Evolutionary conservation across 2,797 vertebrate genomes (phyloP), one percentile per base, ranked within the genome.

Genomic region (Babyrousa celebensis): DNA sequence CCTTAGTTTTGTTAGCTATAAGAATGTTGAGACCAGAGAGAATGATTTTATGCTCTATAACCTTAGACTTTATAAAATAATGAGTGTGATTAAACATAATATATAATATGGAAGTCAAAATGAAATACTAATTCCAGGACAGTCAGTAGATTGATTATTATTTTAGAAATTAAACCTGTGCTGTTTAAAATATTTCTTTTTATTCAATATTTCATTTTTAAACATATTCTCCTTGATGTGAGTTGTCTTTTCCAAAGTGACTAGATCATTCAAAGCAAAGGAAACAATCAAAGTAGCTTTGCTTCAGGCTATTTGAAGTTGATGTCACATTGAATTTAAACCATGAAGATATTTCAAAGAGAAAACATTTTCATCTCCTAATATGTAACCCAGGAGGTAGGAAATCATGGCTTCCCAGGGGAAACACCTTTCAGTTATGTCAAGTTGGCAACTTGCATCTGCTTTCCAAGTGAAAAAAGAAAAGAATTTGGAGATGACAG

Each of bases 241-340:
- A 91, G 86, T 84, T 72, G 0, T 89, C 74, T 94, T 54, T 63
- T 95, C 63, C 67, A 68, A 91, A 95, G 91, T 94, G 84, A 94
- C 94, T 84, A 79, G 77, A 94, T 88, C 84, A 78, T 60, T 89
- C 94, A 91, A 86, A n/a, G 65, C 65, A 88, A 96, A 11, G 7
- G 9, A 86, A 68, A 92, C 9, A 95, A 58, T 95, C 93, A 83
- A 84, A 97, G 80, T 75, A 65, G 18, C 11, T 95, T 91, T 89
- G 84, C 67, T 54, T 63, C 85, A 68, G 94, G 92, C 85, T 97
- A 77, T 97, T 98, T 97, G 89, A 85, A 48, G 48, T 88, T 96
- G 15, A 88, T 96, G 94, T 94, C 96, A 95, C 71, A 48, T 94
- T 96, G 23, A 92, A 95, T 74, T 77, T 97, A 92, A 97, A n/a